Percentiles rank a stretch among this genome's conserved stretches.
phyloP scores from a whole-genome alignment of 2,888 invertebrate genomes.

The Brachyopa scutellaris region DNA sequence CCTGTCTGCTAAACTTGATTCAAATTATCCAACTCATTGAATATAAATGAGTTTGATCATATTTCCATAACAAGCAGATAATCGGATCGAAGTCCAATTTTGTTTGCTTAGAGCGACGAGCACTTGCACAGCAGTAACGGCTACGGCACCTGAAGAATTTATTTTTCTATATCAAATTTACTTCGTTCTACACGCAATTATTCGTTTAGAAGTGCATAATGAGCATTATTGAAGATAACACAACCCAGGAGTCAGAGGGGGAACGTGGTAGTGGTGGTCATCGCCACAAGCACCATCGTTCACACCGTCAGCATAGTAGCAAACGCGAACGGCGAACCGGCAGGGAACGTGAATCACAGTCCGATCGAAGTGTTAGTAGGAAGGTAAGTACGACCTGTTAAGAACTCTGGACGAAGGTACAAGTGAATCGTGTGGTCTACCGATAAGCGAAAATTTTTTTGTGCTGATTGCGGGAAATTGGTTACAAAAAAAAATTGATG shows the following conservation, averaged over 20 bases:
- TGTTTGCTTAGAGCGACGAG: neutral
- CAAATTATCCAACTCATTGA: conserved; percentile 37
- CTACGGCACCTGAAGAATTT: neutral
- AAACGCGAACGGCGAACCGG: conserved; percentile 51
- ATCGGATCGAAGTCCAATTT: conserved; percentile 23
- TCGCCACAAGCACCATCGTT: conserved; percentile 59
- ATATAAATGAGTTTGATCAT: conserved; percentile 23
- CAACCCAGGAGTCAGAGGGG: conserved; percentile 44
- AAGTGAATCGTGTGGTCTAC: too few relatives aligned
- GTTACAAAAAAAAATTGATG: too few relatives aligned
- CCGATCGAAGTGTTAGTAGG: conserved; percentile 38
- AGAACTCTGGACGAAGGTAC: too few relatives aligned
- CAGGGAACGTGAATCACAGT: conserved; percentile 44
- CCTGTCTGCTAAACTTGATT: conserved; percentile 34
- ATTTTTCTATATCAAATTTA: conserved; percentile 24
- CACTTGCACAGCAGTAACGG: neutral
- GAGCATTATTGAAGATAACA: conserved; percentile 65
- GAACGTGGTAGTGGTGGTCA: conserved; percentile 39
- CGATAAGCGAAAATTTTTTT: too few relatives aligned
- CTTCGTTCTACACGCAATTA: neutral
- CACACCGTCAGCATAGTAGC: conserved; percentile 54
- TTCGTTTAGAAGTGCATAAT: conserved; percentile 43
- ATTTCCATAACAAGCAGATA: conserved; percentile 8
- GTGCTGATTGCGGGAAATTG: too few relatives aligned
- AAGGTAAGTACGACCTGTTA: conserved; percentile 29